These are phyloP conservation scores for Globicephala melas DNA, from an alignment of 2,113 vertebrate genomes.

Conservation along the genomic window DNA sequence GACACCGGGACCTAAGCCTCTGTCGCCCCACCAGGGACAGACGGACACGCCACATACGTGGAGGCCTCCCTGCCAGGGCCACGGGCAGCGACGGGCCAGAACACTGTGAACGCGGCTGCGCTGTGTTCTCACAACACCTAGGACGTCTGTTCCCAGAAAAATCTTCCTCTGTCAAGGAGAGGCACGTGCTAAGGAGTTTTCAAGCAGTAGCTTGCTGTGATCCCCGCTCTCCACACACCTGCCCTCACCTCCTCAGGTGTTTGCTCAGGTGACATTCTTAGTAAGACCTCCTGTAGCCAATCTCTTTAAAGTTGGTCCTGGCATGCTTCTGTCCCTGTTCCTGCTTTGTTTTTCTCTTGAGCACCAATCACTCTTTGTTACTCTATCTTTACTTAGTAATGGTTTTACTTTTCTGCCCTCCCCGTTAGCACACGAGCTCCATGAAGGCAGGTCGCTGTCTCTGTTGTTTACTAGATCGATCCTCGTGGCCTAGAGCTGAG, in stretches of 20 bases:
- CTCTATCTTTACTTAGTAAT: background rate
- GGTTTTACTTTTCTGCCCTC: background rate
- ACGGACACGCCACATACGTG: background rate
- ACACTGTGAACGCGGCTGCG: background rate
- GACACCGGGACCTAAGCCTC: background rate
- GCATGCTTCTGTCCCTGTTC: background rate
- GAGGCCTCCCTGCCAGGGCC: background rate
- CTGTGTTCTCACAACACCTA: background rate
- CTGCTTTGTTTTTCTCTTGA: background rate
- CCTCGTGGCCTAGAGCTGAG: background rate
- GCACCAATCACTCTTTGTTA: background rate
- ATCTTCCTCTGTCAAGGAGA: background rate
- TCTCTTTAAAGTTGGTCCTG: background rate
- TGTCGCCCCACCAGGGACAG: background rate
- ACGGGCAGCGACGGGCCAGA: too few species aligned
- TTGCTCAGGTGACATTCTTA: background rate
- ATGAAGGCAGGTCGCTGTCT: background rate
- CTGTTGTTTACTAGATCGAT: background rate
- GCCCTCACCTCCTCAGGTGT: background rate
- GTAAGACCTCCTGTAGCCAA: background rate
- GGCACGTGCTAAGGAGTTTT: background rate
- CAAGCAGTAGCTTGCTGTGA: too few species aligned
- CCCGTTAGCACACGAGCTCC: background rate
- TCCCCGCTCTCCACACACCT: fast-evolving
- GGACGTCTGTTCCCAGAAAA: background rate